phyloP scores from a whole-genome alignment of 2,888 invertebrate genomes.

The Phasia obesa region DNA sequence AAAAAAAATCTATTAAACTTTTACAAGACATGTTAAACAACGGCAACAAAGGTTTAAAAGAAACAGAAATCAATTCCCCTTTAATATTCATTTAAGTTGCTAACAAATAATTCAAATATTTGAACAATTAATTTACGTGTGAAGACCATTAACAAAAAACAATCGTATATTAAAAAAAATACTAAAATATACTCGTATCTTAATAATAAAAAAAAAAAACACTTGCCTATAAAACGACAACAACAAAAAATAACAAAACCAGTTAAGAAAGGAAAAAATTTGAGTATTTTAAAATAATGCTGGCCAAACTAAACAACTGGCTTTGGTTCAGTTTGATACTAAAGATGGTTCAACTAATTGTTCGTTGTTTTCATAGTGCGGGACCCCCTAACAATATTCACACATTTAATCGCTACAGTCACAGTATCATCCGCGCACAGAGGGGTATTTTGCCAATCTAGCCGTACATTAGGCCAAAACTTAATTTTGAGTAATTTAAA shows the following conservation, averaged over 20 bases:
- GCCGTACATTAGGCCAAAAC: too few species aligned
- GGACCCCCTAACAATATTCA: not conserved
- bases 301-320: constrained; percentile 6
- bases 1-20: constrained; percentile 5
- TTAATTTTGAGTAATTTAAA: too few species aligned
- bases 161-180: constrained; percentile 72
- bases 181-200: constrained; percentile 16
- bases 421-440: not conserved
- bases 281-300: constrained; percentile 14
- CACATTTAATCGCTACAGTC: constrained; percentile 10
- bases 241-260: constrained; percentile 55
- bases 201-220: constrained; percentile 3
- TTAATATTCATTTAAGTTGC: constrained; percentile 81
- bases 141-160: constrained; percentile 76
- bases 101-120: constrained; percentile 82
- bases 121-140: constrained; percentile 80
- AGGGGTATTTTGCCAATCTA: too few species aligned
- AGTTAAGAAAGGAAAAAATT: constrained; percentile 32
- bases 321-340: not conserved
- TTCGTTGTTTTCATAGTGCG: not conserved
- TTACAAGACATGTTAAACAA: constrained; percentile 48
- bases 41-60: constrained; percentile 43
- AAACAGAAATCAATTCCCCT: constrained; percentile 74
- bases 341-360: constrained; percentile 4
- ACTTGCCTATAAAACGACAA: not conserved